Conservation (phyloP, 2,797 vertebrate genomes). For the Phrynocephalus vlangalii region DNA sequence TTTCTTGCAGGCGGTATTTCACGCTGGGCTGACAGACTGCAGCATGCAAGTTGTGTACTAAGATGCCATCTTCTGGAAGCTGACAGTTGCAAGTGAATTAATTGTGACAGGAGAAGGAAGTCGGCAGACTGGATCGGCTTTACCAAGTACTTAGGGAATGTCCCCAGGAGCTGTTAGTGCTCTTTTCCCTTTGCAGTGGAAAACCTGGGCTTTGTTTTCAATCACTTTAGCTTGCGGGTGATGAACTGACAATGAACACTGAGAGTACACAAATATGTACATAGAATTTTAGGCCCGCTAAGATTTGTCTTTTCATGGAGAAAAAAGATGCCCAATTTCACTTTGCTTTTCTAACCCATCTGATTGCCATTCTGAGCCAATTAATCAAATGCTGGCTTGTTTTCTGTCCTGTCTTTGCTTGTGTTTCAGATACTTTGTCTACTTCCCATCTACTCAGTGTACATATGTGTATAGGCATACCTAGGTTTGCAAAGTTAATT, state of each 20-base stretch:
- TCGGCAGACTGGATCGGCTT: background rate
- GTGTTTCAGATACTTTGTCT: background rate
- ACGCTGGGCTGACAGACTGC: conserved; percentile 9
- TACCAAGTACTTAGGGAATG: background rate
- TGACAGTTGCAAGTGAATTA: conserved; percentile 21
- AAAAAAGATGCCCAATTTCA: background rate
- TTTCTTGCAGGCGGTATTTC: conserved; percentile 17
- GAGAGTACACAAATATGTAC: background rate
- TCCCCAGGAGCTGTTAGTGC: background rate
- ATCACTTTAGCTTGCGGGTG: background rate
- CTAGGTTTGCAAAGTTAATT: too few species aligned
- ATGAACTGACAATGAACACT: background rate
- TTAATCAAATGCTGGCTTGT: background rate
- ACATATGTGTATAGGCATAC: too few species aligned
- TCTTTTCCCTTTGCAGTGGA: background rate
- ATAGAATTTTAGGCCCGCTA: background rate
- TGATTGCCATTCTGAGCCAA: background rate
- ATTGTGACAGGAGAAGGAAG: conserved; percentile 21
- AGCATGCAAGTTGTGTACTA: conserved; percentile 27
- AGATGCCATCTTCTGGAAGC: conserved; percentile 58
- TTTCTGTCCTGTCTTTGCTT: background rate
- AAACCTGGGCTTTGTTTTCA: background rate
- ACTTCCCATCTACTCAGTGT: too few species aligned
- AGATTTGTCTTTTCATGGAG: background rate
- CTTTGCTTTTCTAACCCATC: background rate